Conservation (phyloP, 1,140 invertebrate genomes). For the Anadara kagoshimensis region DNA sequence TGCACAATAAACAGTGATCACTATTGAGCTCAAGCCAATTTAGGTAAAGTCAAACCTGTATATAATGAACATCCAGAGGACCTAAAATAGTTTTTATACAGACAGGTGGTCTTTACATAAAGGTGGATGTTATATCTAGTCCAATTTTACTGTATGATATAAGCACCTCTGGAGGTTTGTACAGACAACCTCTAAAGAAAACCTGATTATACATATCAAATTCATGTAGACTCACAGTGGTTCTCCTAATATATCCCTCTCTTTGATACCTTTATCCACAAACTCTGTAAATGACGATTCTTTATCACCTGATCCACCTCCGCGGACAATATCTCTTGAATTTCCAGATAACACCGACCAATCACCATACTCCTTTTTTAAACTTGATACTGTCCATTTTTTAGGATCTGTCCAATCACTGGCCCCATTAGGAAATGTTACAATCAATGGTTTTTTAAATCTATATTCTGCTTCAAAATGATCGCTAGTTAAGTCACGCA, state of each 20-base stretch:
- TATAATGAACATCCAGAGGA: no score
- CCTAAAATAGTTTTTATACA: no score
- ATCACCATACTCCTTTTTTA: slow-evolving; percentile 59
- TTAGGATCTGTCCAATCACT: slow-evolving; percentile 59
- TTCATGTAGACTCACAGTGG: slow-evolving; percentile 52
- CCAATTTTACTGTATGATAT: no score
- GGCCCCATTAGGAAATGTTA: slow-evolving; percentile 64
- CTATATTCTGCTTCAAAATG: slow-evolving; percentile 61
- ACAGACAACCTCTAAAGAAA: not conserved
- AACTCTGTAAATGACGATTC: slow-evolving; percentile 57
- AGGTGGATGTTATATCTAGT: no score
- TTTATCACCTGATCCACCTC: slow-evolving; percentile 64
- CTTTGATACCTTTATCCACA: slow-evolving; percentile 51
- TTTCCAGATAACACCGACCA: slow-evolving; percentile 59
- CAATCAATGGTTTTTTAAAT: slow-evolving; percentile 63
- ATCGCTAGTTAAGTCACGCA: slow-evolving; percentile 44
- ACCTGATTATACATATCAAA: not conserved
- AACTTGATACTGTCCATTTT: slow-evolving; percentile 53
- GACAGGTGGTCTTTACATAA: no score
- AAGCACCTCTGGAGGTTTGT: no score
- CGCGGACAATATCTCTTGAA: slow-evolving; percentile 63
- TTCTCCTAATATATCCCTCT: slow-evolving; percentile 46
- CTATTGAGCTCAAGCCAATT: no score
- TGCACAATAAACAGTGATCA: no score
- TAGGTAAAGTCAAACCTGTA: no score